Evolutionary conservation across 2,888 invertebrate genomes (phyloP).

Genomic region (Heliconius hortense): DNA sequence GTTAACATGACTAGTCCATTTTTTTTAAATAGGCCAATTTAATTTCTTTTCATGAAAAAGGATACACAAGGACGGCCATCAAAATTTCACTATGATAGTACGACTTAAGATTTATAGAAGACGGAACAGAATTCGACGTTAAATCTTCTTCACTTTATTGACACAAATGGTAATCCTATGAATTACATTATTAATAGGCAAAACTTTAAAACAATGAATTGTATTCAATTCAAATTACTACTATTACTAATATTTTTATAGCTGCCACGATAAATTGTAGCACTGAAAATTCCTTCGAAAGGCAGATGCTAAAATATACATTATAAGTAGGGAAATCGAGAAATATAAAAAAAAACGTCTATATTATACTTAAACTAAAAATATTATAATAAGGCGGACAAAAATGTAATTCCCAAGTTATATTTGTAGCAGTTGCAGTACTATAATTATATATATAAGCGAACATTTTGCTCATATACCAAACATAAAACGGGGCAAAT

Average conservation of each 20-base stretch:
- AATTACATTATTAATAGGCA: constrained; percentile 1
- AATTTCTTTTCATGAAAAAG: not conserved
- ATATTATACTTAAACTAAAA: not conserved
- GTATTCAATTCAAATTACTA: not conserved
- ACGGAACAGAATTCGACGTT: not conserved
- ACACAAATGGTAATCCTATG: not conserved
- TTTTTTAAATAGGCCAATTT: constrained; percentile 12
- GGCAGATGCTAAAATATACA: not conserved
- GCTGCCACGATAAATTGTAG: not conserved
- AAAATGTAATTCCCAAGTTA: not conserved
- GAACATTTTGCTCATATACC: not conserved
- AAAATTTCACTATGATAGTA: not conserved
- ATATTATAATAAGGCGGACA: constrained; percentile 10
- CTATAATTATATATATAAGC: not conserved
- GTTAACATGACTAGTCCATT: constrained; percentile 8
- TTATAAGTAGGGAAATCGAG: no score
- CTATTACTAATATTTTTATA: not conserved
- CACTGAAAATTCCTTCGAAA: not conserved
- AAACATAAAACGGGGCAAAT: not conserved
- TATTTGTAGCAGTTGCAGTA: not conserved
- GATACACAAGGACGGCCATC: constrained; percentile 1
- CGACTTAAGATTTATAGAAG: not conserved
- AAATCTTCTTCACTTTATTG: not conserved
- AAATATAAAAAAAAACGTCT: not conserved
- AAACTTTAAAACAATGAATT: not conserved